Base-by-base conservation (phyloP, 2,113 vertebrate species). In the Pteropus alecto region DNA sequence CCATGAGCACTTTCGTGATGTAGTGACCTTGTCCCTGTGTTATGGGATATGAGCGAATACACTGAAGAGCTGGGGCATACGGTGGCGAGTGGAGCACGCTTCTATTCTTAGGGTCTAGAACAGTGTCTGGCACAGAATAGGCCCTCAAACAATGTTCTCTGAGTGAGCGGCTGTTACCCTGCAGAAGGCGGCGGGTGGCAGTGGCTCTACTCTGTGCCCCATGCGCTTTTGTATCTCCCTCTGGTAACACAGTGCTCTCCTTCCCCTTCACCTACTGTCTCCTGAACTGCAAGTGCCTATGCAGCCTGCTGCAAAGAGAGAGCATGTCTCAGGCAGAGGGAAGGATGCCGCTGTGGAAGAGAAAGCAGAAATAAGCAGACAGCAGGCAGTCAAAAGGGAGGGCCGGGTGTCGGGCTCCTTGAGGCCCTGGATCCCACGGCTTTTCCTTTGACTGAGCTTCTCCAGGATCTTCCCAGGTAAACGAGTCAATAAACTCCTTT, bases 401-500 rank as follows among this genome's bases (percentile, higher is more conserved):
- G 24, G 0, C 51, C 4, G 7, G 65, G 58, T 21, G n/a, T 73
- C 22, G 0, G 51, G 84, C 33, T 83, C 54, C 76, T 12, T 1
- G n/a, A 30, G 51, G 61, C 33, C 41, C 33, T 46, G 48, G 65
- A 61, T 58, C 30, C n/a, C 90, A 70, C 10, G 1, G 4, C 79
- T 70, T 48, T 68, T 33, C 68, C 77, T 92, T 63, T 79, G 81
- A 54, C 85, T 51, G 65, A 76, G n/a, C 48, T 83, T 95, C 56
- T 83, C 33, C 41, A 48, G 13, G 41, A 84, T 63, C 74, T 71
- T 94, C 58, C 92, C 93, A 95, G 84, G 96, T 76, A 78, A 79
- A 63, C 1, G 30, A 92, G 70, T 90, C 94, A 96, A 92, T 96
- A 93, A 95, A 78, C n/a, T 63, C 51, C 90, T 93, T 97, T 92